Conservation (phyloP, 2,113 vertebrate species). For the Myiopsitta monachus region DNA sequence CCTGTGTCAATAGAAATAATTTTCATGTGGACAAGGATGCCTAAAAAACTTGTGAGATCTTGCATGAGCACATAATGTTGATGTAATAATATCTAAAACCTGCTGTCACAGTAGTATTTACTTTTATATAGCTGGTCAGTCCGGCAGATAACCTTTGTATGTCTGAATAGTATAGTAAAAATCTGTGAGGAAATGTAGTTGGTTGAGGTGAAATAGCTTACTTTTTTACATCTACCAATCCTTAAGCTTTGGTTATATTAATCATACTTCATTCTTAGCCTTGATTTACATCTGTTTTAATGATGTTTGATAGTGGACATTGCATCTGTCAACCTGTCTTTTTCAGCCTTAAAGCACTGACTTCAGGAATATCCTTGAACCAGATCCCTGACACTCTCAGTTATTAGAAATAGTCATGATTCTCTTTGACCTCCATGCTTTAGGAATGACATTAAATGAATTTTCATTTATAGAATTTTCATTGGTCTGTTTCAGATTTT, state of each 20-base stretch:
- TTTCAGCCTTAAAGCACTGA: background rate
- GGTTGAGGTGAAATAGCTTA: background rate
- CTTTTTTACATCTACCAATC: background rate
- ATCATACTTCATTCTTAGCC: background rate
- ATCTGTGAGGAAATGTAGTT: background rate
- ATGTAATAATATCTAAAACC: background rate
- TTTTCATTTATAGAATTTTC: constrained; percentile 4
- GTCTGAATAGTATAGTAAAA: background rate
- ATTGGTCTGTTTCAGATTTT: constrained; percentile 84
- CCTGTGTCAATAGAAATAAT: background rate
- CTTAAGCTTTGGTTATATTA: background rate
- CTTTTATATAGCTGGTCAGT: background rate
- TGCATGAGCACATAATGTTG: background rate
- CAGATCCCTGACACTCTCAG: background rate
- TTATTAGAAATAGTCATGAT: background rate
- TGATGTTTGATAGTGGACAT: background rate
- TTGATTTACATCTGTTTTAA: background rate
- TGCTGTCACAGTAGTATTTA: background rate
- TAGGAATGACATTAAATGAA: background rate
- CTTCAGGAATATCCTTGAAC: background rate
- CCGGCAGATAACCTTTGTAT: background rate
- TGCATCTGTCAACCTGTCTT: background rate
- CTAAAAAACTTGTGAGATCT: background rate
- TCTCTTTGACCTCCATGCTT: background rate
- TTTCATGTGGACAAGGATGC: background rate